Evolutionary conservation across 2,113 vertebrate genomes (phyloP).

Genomic region (Dicentrarchus labrax): DNA sequence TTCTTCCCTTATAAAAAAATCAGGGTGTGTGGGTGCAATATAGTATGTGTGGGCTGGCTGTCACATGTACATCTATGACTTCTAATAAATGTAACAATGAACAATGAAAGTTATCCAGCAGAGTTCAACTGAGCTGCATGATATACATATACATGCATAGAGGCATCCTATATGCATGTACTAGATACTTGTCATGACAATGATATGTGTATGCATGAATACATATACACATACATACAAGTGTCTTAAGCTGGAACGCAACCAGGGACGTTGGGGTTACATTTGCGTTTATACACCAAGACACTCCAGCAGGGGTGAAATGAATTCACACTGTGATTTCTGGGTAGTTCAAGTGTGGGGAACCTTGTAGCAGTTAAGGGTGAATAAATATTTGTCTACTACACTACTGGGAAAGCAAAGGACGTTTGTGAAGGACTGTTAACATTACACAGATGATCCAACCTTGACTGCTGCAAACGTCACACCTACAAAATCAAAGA

Average conservation of each 20-base stretch:
- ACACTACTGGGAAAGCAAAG: not conserved
- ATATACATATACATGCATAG: conserved; percentile 2
- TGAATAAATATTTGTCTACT: not conserved
- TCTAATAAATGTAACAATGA: conserved; percentile 29
- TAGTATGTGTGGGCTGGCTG: not conserved
- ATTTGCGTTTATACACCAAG: not conserved
- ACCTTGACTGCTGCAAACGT: not conserved
- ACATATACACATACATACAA: not conserved
- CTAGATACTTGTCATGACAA: conserved; percentile 5
- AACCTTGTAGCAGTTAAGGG: not conserved
- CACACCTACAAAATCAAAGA: not conserved
- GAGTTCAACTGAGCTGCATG: conserved; percentile 10
- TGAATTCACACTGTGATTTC: not conserved
- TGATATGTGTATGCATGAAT: conserved; percentile 16
- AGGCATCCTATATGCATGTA: not conserved
- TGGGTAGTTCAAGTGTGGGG: not conserved
- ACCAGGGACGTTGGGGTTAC: not conserved
- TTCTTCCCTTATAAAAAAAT: not conserved
- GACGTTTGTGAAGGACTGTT: not conserved
- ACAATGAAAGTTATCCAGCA: not conserved
- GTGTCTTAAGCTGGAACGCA: not conserved
- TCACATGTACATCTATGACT: not conserved
- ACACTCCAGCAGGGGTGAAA: not conserved
- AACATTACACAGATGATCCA: not conserved
- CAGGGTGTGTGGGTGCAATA: not conserved